A percentile compares a stretch with the other conserved stretches of the same genome.
Evolutionary conservation across 2,797 vertebrate species (phyloP).

Genomic region (Rhadinocentrus ornatus): DNA sequence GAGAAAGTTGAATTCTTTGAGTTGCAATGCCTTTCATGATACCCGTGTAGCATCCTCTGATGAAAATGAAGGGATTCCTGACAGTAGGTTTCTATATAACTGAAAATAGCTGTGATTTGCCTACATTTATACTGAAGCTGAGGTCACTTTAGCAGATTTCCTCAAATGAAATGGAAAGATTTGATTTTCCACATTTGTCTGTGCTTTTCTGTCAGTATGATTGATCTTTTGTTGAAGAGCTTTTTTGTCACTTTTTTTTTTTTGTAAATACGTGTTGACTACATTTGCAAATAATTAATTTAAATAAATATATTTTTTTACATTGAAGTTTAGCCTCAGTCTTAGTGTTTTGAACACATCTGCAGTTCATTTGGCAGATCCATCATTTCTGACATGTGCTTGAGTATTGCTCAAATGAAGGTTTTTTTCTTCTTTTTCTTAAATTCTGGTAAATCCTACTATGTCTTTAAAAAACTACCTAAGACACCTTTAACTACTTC

Average conservation of each 20-base stretch:
- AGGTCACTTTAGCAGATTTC: slow-evolving; percentile 52
- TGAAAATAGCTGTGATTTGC: slow-evolving; percentile 4
- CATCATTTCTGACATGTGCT: neutral
- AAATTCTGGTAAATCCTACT: neutral
- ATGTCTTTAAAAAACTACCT: neutral
- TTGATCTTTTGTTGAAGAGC: slow-evolving; percentile 19
- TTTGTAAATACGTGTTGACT: slow-evolving; percentile 44
- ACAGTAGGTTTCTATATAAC: slow-evolving; percentile 15
- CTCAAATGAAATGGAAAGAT: slow-evolving; percentile 19
- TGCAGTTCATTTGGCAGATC: neutral
- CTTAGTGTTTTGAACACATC: slow-evolving; percentile 1
- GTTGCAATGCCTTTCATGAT: neutral
- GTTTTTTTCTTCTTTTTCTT: neutral
- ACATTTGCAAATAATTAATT: slow-evolving; percentile 45
- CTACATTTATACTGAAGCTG: slow-evolving; percentile 35
- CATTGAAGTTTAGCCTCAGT: slow-evolving; percentile 19
- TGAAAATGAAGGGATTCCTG: slow-evolving; percentile 1
- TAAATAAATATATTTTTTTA: slow-evolving; percentile 85
- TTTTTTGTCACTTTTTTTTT: slow-evolving; percentile 29
- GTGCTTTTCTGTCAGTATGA: slow-evolving; percentile 11
- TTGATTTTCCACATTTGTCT: slow-evolving; percentile 20
- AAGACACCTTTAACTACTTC: too few relatives aligned
- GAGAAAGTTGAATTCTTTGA: slow-evolving; percentile 16
- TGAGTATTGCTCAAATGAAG: slow-evolving; percentile 4
- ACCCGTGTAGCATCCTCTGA: neutral